These are phyloP conservation scores for Lissonota sp. DNA, from an alignment of 2,888 invertebrate species.

Conservation along the genomic window DNA sequence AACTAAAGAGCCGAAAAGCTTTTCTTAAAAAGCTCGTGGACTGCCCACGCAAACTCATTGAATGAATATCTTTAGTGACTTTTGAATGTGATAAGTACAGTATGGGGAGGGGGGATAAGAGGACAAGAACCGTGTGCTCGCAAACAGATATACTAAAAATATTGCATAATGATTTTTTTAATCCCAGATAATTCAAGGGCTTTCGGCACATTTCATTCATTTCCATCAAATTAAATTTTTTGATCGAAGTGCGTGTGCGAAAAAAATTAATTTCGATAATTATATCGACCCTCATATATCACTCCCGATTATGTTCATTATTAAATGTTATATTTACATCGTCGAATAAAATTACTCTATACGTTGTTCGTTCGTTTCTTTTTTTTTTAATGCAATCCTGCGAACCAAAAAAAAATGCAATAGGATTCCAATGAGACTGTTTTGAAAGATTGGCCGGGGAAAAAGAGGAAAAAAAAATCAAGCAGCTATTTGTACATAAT, in stretches of 20 bases:
- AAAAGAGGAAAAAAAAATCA: constrained; percentile 32
- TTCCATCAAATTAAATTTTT: neutral
- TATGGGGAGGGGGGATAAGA: neutral
- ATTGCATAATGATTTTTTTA: constrained; percentile 40
- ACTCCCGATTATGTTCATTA: constrained; percentile 41
- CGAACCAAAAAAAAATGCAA: constrained; percentile 71
- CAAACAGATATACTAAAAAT: constrained; percentile 19
- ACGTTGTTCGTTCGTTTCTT: constrained; percentile 27
- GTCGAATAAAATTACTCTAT: constrained; percentile 56
- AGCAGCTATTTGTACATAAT: constrained; percentile 70
- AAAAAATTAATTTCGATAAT: too few relatives aligned
- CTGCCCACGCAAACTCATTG: constrained; percentile 37
- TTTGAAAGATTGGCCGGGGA: constrained; percentile 58
- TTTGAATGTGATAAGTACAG: constrained; percentile 54
- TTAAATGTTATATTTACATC: constrained; percentile 64
- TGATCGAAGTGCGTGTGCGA: neutral
- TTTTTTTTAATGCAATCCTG: constrained; percentile 66
- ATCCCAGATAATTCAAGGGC: constrained; percentile 13
- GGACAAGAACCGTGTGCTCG: constrained; percentile 27
- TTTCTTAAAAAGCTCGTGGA: neutral
- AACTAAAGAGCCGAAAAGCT: constrained; percentile 24
- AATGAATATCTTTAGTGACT: constrained; percentile 46
- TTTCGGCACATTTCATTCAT: neutral
- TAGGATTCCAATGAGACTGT: constrained; percentile 67
- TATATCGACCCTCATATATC: constrained; percentile 20